These are phyloP conservation scores for Valencia hispanica DNA, from an alignment of 2,797 vertebrate species.

Conservation along the genomic window DNA sequence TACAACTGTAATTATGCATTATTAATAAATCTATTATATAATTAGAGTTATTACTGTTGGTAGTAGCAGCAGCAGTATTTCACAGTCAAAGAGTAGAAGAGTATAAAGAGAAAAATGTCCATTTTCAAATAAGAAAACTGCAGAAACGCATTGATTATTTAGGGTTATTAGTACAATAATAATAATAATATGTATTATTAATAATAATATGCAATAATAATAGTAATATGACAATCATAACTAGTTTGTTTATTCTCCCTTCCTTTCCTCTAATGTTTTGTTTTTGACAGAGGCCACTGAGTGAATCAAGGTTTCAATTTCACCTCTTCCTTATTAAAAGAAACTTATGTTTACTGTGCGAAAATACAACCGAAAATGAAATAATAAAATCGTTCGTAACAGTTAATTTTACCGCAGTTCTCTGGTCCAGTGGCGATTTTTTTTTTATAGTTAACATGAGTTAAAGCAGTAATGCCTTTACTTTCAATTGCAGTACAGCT, in stretches of 20 bases:
- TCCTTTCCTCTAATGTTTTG: neutral
- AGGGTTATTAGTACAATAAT: neutral
- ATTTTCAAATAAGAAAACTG: neutral
- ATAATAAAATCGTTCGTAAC: neutral
- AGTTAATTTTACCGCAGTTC: neutral
- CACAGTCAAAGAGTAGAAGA: neutral
- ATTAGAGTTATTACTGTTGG: too few relatives aligned
- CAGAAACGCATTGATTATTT: neutral
- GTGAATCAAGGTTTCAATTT: neutral
- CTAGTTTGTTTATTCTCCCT: neutral
- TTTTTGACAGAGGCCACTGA: neutral
- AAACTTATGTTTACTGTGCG: neutral
- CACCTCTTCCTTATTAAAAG: neutral
- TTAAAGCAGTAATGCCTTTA: neutral
- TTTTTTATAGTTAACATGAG: too few relatives aligned
- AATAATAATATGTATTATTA: neutral
- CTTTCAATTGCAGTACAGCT: neutral
- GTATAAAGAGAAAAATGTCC: neutral
- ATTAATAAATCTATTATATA: neutral
- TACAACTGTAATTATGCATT: neutral
- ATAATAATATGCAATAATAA: neutral
- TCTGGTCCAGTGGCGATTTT: accelerated
- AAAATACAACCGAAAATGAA: neutral
- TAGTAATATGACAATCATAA: neutral
- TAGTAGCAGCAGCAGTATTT: neutral